phyloP scores from a whole-genome alignment of 2,888 invertebrate species.

The Thalpophila matura region DNA sequence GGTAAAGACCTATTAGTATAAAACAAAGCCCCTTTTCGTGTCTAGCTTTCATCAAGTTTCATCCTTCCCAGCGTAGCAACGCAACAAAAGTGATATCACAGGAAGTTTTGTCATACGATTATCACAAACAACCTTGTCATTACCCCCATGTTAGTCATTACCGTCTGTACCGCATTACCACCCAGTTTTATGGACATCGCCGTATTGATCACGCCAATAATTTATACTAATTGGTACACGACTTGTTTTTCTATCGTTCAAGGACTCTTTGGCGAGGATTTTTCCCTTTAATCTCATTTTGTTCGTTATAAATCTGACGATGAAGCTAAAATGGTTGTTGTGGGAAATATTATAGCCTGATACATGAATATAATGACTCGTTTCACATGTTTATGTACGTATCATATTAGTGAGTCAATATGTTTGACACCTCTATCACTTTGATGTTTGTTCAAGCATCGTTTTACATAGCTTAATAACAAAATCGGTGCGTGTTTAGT shows the following conservation, averaged over 20 bases:
- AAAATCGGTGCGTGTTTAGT: not conserved
- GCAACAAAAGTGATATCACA: conserved; percentile 40
- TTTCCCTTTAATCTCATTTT: conserved; percentile 12
- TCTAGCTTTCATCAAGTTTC: conserved; percentile 1
- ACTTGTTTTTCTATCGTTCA: conserved; percentile 34
- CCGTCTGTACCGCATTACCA: conserved; percentile 20
- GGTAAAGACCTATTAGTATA: too few species aligned
- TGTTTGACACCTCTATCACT: not conserved
- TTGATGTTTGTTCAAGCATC: too few species aligned
- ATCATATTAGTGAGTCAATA: not conserved
- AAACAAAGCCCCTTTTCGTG: too few species aligned
- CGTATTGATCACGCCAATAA: conserved; percentile 43
- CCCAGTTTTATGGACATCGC: conserved; percentile 39
- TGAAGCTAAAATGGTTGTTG: not conserved
- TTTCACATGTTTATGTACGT: not conserved
- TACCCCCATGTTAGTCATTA: conserved; percentile 49
- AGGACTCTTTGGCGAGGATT: not conserved
- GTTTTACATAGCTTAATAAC: too few species aligned
- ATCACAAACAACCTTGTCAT: conserved; percentile 48
- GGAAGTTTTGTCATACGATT: conserved; percentile 44
- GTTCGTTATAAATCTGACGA: not conserved
- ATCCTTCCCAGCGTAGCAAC: conserved; percentile 12
- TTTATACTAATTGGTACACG: conserved; percentile 37
- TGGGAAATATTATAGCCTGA: not conserved
- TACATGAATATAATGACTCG: not conserved